Evolutionary conservation across 2,113 vertebrate genomes (phyloP), one percentile per base, ranked within the genome.

Genomic region (Lophotis ruficrista): DNA sequence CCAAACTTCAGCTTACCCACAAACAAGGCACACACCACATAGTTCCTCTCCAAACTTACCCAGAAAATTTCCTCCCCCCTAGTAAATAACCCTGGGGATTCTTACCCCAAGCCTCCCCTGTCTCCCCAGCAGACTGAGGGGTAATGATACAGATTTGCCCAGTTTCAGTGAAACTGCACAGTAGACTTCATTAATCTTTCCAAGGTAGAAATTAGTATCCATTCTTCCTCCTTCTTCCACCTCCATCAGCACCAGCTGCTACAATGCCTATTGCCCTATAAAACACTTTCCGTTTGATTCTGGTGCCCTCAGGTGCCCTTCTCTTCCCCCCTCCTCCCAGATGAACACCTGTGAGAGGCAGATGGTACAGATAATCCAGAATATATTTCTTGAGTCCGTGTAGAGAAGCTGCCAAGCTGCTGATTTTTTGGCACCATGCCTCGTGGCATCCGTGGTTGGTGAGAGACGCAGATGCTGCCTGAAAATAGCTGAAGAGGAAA

Each of bases 301-400:
- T 78, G 62, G 37, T 92, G 84, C 91, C 94, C 96, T 97, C 96
- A 97, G 97, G 96, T 97, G 93, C 95, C 93, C 94, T 92, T 78
- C 77, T 89, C 69, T 60, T 86, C 77, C 81, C 82, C 79, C 76
- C 23, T 43, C 47, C 72, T 87, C 93, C 96, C 84, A 84, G 80
- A 62, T 94, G 81, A 94, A 94, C 88, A 94, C 93, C 95, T 96
- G 64, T 38, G 87, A 92, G 94, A 94, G 92, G 81, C 96, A 97
- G 96, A 95, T 93, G 92, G 95, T 88, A 64, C 60, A 71, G 91
- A 71, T 95, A 95, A 97, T 95, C 94, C 25, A 50, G 85, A 93
- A 97, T 97, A 93, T 23, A 64, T 83, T 93, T 93, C 96, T 93
- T 85, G 83, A 94, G 92, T 88, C 87, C 95, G 48, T 51, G 75